Conservation (phyloP, 1,140 invertebrate genomes). For the Temnothorax curvispinosus region DNA sequence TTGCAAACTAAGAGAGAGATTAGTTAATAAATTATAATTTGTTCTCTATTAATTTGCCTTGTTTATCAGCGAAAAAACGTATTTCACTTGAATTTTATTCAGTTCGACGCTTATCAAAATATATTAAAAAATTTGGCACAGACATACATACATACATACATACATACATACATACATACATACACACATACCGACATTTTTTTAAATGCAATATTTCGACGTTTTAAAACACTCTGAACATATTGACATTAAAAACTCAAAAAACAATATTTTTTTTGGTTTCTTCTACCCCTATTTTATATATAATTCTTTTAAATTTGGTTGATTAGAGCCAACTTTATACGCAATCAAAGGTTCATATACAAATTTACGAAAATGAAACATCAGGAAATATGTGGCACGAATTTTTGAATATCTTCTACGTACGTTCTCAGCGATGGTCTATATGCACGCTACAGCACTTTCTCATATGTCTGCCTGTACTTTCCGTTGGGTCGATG, state of each 20-base stretch:
- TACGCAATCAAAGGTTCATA: no score
- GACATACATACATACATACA: no score
- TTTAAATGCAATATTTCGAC: no score
- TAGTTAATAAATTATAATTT: background rate
- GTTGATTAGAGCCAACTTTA: no score
- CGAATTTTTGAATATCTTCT: background rate
- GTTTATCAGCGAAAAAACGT: background rate
- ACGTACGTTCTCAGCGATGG: background rate
- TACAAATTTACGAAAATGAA: no score
- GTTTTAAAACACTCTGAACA: no score
- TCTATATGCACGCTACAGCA: background rate
- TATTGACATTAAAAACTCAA: no score
- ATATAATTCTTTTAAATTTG: no score
- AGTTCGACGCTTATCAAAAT: background rate
- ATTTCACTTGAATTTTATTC: background rate
- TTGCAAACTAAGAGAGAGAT: background rate
- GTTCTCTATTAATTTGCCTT: background rate
- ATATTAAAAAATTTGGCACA: slow-evolving; percentile 9
- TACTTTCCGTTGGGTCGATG: slow-evolving; percentile 13
- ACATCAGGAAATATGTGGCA: background rate
- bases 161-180: no score
- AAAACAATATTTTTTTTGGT: no score
- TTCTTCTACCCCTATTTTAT: no score
- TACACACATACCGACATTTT: no score
- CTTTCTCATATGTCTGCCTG: background rate